Percentiles rank a stretch among this genome's conserved stretches.
Conservation (phyloP, 37 sponge, comb jelly and placozoan species). For the Cliona cf. orientalis region DNA sequence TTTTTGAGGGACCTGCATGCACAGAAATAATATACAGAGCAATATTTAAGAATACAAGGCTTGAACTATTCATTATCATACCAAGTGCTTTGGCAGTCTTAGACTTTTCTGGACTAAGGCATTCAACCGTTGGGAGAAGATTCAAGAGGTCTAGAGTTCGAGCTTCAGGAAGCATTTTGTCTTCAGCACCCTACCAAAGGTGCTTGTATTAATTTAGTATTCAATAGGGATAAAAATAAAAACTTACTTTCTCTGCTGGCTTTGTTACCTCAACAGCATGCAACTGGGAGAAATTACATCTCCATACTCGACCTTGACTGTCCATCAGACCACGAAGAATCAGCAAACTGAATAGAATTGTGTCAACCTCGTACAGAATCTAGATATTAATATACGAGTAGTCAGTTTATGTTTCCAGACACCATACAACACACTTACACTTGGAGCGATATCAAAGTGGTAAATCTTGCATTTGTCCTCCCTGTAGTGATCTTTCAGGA, state of each 20-base stretch:
- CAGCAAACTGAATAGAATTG: conserved; percentile 60
- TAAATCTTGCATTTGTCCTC: conserved; percentile 13
- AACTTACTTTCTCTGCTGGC: not conserved
- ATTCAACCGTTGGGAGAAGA: conserved; percentile 51
- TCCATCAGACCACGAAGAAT: conserved; percentile 57
- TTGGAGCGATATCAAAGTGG: conserved; percentile 73
- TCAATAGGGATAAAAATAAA: not conserved
- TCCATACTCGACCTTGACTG: conserved; percentile 70
- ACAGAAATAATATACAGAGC: not conserved
- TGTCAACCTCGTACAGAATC: conserved; percentile 59
- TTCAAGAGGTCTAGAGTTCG: conserved; percentile 38
- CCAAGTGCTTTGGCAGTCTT: not conserved
- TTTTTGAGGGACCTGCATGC: not conserved
- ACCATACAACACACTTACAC: conserved; percentile 17
- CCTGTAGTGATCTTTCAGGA: conserved; percentile 10
- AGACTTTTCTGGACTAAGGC: conserved; percentile 24
- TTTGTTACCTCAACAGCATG: conserved; percentile 71
- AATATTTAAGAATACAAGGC: not conserved
- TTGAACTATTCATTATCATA: not conserved
- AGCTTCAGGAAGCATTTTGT: conserved; percentile 36
- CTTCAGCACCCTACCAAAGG: not conserved
- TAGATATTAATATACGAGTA: too few relatives aligned
- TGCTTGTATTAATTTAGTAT: not conserved
- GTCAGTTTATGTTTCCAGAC: not conserved
- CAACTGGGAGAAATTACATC: conserved; percentile 39